Evolutionary conservation across 2,888 invertebrate species (phyloP), one percentile per base, ranked within the genome.

Genomic region (Agonum fuliginosum): DNA sequence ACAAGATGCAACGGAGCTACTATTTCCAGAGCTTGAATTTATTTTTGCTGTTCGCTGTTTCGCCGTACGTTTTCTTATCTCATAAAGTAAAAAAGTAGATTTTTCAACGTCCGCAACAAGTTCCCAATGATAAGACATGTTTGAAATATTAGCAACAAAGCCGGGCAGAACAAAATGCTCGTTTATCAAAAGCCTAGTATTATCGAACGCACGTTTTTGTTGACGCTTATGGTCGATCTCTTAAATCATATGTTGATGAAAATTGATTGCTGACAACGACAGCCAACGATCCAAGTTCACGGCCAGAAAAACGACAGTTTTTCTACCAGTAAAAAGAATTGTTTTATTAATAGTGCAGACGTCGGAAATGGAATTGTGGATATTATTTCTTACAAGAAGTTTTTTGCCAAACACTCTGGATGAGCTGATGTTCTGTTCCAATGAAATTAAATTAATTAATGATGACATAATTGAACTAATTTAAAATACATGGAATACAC

Each of bases 251-350:
- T 20, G 20, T 19, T 19, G 48, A 48, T 48, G 48, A 48, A 48
- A 48, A 48, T 48, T 48, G 48, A 48, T 48, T 48, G 48, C 48
- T 48, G 48, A 48, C 48, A 48, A 20, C 17, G 20, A 48, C 48
- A 48, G 48, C n/a, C 20, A 0, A 12, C 20, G 10, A 48, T 48
- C 3, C 48, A 48, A 48, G 48, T 48, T 48, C 48, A 48, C 48
- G 48, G 48, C 5, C 48, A 14, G 37, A 37, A 37, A 37, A 37
- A 37, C 37, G 37, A 37, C 1, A 2, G 4, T 37, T 8, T 37
- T 12, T 37, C 37, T 37, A 3, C 37, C 12, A 37, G 37, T 37
- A 37, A 37, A 37, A 37, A 6, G 37, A 37, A 1, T 37, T 1
- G 37, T 37, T 37, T 37, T 37, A 37, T 37, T 37, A 37, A 37